Evolutionary conservation across 2,797 vertebrate genomes (phyloP).

Genomic region (Spinibarbus caldwelli): DNA sequence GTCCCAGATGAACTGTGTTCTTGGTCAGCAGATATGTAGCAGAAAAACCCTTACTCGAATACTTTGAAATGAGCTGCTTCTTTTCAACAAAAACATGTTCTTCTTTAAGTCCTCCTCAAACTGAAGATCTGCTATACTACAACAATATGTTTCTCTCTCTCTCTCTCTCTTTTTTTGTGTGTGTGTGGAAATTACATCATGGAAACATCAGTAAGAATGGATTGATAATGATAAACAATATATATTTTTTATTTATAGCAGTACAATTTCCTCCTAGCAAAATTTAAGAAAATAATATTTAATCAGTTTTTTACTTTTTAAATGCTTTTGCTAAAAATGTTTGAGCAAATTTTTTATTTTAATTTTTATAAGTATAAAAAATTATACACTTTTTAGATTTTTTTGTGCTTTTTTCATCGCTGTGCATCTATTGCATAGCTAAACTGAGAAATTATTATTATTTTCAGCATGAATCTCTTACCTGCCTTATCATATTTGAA

Average conservation of each 20-base stretch:
- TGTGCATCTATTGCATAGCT: neutral
- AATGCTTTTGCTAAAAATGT: neutral
- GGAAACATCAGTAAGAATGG: no score
- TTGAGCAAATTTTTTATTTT: no score
- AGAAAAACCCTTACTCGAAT: constrained; percentile 12
- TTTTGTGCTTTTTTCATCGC: neutral
- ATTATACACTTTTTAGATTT: no score
- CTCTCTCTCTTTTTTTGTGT: no score
- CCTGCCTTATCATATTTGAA: neutral
- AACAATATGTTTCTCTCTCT: neutral
- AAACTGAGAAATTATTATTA: neutral
- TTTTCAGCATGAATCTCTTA: neutral
- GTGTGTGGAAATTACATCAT: no score
- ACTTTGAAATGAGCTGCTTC: constrained; percentile 23
- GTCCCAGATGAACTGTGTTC: constrained; percentile 19
- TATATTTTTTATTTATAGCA: no score
- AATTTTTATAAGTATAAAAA: no score
- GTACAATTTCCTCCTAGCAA: no score
- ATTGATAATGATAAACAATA: no score
- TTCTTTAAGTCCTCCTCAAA: neutral
- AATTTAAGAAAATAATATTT: no score
- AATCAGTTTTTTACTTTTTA: neutral
- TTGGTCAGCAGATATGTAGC: constrained; percentile 34
- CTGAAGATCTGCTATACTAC: neutral
- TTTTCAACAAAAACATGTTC: neutral